Base-by-base conservation (phyloP, 1,140 invertebrate species). In the Sarcophaga bullata region DNA sequence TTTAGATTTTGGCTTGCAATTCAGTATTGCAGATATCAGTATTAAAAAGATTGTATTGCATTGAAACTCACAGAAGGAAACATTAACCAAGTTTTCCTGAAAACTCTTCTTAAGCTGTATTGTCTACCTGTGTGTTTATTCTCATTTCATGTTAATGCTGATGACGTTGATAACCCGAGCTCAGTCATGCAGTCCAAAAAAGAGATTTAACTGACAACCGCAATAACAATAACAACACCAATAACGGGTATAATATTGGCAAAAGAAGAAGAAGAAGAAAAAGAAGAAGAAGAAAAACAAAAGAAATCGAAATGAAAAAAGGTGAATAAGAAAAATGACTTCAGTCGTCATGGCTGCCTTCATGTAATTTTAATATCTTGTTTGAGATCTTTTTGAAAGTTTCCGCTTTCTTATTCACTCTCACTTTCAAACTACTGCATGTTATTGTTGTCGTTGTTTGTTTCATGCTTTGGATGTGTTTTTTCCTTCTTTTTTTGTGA, bases 331-430 rank as follows among this genome's bases (percentile, higher is more conserved):
- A 68, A 68, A 68, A 68, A 68, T 25, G 17, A 68, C 62, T 68
- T 68, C 17, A 68, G 62, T 68, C 62, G 62, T 15, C 17, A 19
- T 62, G 13, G n/a, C 49, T 17, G 48, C 75, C 50, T 76, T 78
- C 75, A 78, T 78, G 75, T 52, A 78, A 78, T 78, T 78, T 78
- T 50, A 78, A 48, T 78, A 78, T 78, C 75, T 78, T 4, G 47
- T 8, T 25, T 78, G 48, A 81, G 58, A 50, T 72, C 81, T 54
- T 82, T 68, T 82, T 48, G 25, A 83, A 86, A 86, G 85, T 89
- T 89, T 89, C 88, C 88, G 88, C 88, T 89, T 89, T 89, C 88
- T 88, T 89, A 89, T 89, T 89, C 88, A 89, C 88, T 89, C 88
- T 89, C 88, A 89, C 88, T 89, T 89, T 89, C 88, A 87, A 88